A percentile compares a stretch with the other conserved stretches of the same genome.
phyloP scores from a whole-genome alignment of 2,113 vertebrate genomes.

The Edolisoma coerulescens region DNA sequence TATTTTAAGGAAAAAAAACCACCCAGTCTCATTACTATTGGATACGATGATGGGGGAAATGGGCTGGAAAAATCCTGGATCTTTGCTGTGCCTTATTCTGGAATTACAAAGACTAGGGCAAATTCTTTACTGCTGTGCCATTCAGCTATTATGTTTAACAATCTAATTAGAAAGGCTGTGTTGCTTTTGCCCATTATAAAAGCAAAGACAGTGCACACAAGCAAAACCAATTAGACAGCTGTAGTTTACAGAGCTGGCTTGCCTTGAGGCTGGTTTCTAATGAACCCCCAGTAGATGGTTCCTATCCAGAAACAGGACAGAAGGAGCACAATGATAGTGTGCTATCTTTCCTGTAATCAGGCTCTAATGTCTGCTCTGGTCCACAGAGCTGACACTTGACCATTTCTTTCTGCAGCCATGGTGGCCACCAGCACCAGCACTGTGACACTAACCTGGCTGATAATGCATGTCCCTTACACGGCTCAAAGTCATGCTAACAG shows the following conservation, averaged over 20 bases:
- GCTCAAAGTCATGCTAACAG: constrained; percentile 59
- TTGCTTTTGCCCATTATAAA: constrained; percentile 76
- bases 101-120: constrained; percentile 73
- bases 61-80: constrained; percentile 76
- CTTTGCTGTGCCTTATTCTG: constrained; percentile 71
- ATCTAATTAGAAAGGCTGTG: constrained; percentile 81
- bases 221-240: constrained; percentile 83
- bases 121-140: constrained; percentile 75
- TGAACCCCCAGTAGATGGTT: constrained; percentile 68
- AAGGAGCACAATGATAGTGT: background rate
- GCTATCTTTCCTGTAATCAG: background rate
- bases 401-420: background rate
- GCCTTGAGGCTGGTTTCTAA: constrained; percentile 73
- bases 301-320: constrained; percentile 63
- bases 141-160: constrained; percentile 80
- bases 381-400: background rate
- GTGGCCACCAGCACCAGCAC: background rate
- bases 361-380: background rate
- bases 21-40: constrained; percentile 73
- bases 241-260: constrained; percentile 71
- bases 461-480: background rate
- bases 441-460: background rate
- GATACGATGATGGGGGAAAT: constrained; percentile 73
- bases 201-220: constrained; percentile 72
- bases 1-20: constrained; percentile 64